Evolutionary conservation across 2,113 vertebrate genomes (phyloP), one percentile per base, ranked within the genome.

Genomic region (Leptobrachium ailaonicum): DNA sequence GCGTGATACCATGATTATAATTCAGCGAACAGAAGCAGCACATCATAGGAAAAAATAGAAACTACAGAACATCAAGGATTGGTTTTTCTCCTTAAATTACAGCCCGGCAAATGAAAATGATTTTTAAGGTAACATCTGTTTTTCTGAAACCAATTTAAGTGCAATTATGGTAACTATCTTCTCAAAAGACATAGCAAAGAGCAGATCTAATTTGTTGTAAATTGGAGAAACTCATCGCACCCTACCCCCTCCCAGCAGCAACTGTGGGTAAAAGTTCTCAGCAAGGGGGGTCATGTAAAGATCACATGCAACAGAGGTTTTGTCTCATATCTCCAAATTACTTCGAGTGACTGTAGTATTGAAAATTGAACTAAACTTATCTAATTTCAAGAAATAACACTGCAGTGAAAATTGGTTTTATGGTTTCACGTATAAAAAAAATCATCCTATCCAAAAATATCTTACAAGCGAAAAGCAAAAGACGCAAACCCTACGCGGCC

Each of bases 121-220:
- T 79, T 79, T 78, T 72, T 72, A 68, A 79, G 62, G 69, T 67
- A 79, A 79, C 77, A 79, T 73, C 77, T 79, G 77, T 72, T 72
- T 72, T 79, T 79, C 70, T 79, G 77, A 79, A 79, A 79, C 70
- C 70, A 79, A 79, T 79, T 79, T 73, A 79, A 79, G 77, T 43
- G 70, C 77, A 79, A 79, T 79, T 79, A 79, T 73, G 62, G 71
- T 79, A 79, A 79, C 77, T 79, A 79, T 79, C 77, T 79, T 63
- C 60, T 79, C 77, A 79, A 73, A 79, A 79, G 77, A 79, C 70
- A 79, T 79, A 56, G 70, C 77, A 79, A 73, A 79, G 77, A 72
- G 60, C 77, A 66, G 69, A 79, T 73, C 60, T 79, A 79, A 73
- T 79, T 73, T 72, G 70, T 73, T 56, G 45, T 73, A 79, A 72